Base-by-base conservation (phyloP, 2,888 invertebrate genomes). In the Netelia melanura region DNA sequence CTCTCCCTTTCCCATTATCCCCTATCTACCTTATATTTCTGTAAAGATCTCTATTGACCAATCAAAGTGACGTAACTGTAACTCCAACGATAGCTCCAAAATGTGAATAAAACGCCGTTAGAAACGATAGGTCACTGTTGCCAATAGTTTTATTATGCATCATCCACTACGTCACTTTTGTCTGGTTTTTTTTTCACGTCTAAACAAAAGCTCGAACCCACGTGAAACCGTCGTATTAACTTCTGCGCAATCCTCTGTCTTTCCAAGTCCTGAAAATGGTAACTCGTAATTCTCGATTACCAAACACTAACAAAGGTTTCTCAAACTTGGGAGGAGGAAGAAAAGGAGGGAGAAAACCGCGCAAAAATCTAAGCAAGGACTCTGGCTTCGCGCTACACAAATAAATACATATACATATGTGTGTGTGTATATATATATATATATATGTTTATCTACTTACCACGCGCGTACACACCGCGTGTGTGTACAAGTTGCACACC, bases 291-390 rank as follows among this genome's bases (percentile, higher is more conserved):
- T 38, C 30, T 30, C 71, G 38, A 43, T 56, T 71, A 43, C 56
- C 58, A 58, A 58, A 17, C 14, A 62, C 62, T 14, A 62, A 62
- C 62, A 30, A 58, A 30, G 62, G 58, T 21, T 71, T 71, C 30
- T 56, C 52, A 17, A 23, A 48, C 43, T 9, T 44, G 1, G 14
- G 21, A 21, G 68, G 56, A 58, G 61, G 17, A 9, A 61, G 25
- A 25, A 10, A 44, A 38, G 5, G 30, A 9, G 65, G 52, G 56
- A 64, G 58, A 56, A n/a, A 68, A 65, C 23, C 65, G 58, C 86
- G 86, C 83, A 86, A 86, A 86, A 86, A 87, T 82, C 61, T 86
- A 78, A 84, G 87, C 88, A 86, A 87, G 88, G 86, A 86, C 85
- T 87, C 84, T 64, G 65, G n/a, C 23, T 77, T 76, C 67, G 71